Conservation (phyloP, 2,797 vertebrate species). For the Spheniscus humboldti region DNA sequence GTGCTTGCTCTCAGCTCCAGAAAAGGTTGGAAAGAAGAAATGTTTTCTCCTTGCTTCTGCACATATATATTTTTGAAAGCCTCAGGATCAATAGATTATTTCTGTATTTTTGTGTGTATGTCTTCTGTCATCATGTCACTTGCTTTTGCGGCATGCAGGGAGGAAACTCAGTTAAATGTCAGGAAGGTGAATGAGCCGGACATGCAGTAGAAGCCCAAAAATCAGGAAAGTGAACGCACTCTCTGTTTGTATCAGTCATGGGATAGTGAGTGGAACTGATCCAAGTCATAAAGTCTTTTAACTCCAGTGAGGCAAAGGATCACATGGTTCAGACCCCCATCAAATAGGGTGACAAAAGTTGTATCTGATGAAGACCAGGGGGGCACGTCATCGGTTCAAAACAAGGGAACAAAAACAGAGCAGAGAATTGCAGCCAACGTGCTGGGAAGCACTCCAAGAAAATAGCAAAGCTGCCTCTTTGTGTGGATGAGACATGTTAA, state of each 20-base stretch:
- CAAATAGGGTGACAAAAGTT: neutral
- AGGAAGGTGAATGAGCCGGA: neutral
- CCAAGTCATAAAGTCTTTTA: neutral
- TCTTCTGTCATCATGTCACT: neutral
- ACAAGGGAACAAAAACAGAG: neutral
- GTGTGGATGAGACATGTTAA: neutral
- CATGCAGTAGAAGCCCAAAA: neutral
- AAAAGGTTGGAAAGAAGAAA: conserved; percentile 8
- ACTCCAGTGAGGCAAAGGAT: neutral
- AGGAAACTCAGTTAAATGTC: neutral
- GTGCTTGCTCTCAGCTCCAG: conserved; percentile 41
- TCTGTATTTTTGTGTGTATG: neutral
- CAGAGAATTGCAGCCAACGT: neutral
- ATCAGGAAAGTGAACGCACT: neutral
- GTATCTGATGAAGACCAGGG: neutral
- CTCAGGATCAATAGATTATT: neutral
- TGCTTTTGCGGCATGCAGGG: neutral
- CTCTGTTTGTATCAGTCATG: neutral
- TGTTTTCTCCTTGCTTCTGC: conserved; percentile 37
- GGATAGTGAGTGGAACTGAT: neutral
- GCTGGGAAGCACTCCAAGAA: conserved; percentile 9
- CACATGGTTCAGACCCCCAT: neutral
- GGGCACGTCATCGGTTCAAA: neutral
- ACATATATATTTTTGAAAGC: conserved; percentile 37
- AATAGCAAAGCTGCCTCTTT: neutral